A percentile compares a stretch with the other conserved stretches of the same genome.
phyloP scores from a whole-genome alignment of 2,113 vertebrate species.

The Saccopteryx bilineata region DNA sequence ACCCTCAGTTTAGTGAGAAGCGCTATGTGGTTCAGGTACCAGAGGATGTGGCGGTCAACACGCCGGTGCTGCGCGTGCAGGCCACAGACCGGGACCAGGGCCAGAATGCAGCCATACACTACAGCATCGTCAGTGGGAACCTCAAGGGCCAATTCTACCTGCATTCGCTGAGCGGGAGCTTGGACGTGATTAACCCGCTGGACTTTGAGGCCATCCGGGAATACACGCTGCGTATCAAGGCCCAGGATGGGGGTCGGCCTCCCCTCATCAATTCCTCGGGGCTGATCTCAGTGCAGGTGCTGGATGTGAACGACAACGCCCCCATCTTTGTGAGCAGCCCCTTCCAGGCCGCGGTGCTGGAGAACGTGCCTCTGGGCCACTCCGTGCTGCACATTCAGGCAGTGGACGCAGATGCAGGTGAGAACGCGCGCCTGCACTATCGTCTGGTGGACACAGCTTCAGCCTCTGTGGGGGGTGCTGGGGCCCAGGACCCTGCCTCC shows the following conservation, averaged over 20 bases:
- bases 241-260: constrained; percentile 97
- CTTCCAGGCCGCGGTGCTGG: constrained; percentile 96
- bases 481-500: background rate
- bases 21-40: constrained; percentile 94
- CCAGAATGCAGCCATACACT: constrained; percentile 96
- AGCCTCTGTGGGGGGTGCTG: background rate
- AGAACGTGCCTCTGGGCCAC: constrained; percentile 94
- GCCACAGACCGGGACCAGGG: constrained; percentile 95
- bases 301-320: constrained; percentile 97
- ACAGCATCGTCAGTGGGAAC: constrained; percentile 97
- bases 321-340: constrained; percentile 99
- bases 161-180: constrained; percentile 94
- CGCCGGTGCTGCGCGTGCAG: constrained; percentile 93
- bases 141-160: constrained; percentile 97
- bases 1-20: constrained; percentile 96
- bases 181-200: constrained; percentile 96
- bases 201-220: constrained; percentile 96
- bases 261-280: constrained; percentile 96
- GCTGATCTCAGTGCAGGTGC: constrained; percentile 95
- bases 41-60: constrained; percentile 94
- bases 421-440: constrained; percentile 95
- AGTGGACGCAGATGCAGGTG: constrained; percentile 95
- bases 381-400: constrained; percentile 98
- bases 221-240: constrained; percentile 96
- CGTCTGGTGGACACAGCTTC: constrained; percentile 89